Percentiles rank a stretch among this genome's conserved stretches.
Evolutionary conservation across 1,140 invertebrate species (phyloP).

Genomic region (Pogonognathellus flavescens): DNA sequence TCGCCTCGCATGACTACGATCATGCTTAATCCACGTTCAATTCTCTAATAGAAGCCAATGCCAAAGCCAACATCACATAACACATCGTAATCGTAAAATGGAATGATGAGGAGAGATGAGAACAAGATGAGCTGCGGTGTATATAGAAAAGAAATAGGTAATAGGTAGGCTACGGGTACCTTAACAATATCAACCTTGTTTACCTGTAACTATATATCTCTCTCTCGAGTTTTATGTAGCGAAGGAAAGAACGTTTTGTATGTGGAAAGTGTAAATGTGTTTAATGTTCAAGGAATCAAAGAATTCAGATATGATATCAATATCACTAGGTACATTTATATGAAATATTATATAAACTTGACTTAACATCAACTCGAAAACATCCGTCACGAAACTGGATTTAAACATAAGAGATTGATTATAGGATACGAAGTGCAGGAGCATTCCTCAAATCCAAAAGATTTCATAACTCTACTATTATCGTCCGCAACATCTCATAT

Average conservation of each 20-base stretch:
- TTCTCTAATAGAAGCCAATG: neutral
- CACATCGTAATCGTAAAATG: constrained; percentile 17
- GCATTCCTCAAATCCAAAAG: constrained; percentile 42
- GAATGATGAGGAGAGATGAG: neutral
- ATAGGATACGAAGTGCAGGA: constrained; percentile 42
- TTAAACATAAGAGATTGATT: constrained; percentile 56
- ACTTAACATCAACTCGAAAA: constrained; percentile 34
- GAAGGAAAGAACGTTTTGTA: too few species aligned
- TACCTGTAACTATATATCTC: too few species aligned
- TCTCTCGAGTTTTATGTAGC: too few species aligned
- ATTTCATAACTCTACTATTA: constrained; percentile 51
- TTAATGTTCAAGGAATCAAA: too few species aligned
- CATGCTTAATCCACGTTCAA: constrained; percentile 37
- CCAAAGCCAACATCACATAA: neutral
- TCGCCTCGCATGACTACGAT: constrained; percentile 36
- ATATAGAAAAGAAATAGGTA: neutral
- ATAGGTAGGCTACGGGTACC: neutral
- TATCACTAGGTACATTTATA: neutral
- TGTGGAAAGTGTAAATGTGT: too few species aligned
- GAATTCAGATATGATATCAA: too few species aligned
- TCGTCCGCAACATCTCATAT: constrained; percentile 51
- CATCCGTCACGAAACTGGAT: constrained; percentile 53
- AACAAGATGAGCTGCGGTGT: neutral
- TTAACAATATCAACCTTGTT: too few species aligned
- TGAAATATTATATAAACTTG: neutral